A percentile compares a stretch with the other conserved stretches of the same genome.
These are phyloP conservation scores for Oxyscelio sp. DNA, from an alignment of 2,888 invertebrate species.

Conservation along the genomic window DNA sequence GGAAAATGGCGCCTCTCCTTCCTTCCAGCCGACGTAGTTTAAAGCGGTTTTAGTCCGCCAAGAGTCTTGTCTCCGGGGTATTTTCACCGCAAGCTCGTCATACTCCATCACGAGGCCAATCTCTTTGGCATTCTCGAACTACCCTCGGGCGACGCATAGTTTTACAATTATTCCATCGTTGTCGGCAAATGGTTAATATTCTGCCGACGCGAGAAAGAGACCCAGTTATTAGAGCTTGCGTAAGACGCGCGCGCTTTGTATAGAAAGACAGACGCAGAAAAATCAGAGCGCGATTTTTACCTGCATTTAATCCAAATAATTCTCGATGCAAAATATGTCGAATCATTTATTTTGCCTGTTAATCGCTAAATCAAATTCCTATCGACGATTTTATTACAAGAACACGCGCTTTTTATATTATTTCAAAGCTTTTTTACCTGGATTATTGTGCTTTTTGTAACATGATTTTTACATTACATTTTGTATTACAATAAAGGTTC, in stretches of 20 bases:
- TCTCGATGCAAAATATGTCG: slow-evolving; percentile 4
- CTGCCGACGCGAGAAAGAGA: slow-evolving; percentile 51
- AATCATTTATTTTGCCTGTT: slow-evolving; percentile 10
- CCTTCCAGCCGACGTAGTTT: slow-evolving; percentile 65
- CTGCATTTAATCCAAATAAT: slow-evolving; percentile 33
- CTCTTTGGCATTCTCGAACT: slow-evolving; percentile 80
- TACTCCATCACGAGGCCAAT: slow-evolving; percentile 77
- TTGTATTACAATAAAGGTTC: too few relatives aligned
- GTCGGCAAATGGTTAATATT: slow-evolving; percentile 82
- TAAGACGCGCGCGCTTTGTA: slow-evolving; percentile 44
- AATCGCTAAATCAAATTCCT: not conserved
- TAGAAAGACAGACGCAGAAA: slow-evolving; percentile 56
- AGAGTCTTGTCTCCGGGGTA: slow-evolving; percentile 80
- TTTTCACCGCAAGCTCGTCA: slow-evolving; percentile 83
- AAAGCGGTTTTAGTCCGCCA: slow-evolving; percentile 73
- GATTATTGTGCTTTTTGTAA: too few relatives aligned
- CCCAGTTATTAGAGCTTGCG: slow-evolving; percentile 66
- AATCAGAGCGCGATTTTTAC: slow-evolving; percentile 62
- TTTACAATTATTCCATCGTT: slow-evolving; percentile 86
- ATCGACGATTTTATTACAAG: too few relatives aligned
- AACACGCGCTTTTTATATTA: too few relatives aligned
- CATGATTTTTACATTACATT: too few relatives aligned
- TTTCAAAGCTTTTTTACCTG: too few relatives aligned
- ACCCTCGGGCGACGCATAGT: slow-evolving; percentile 84
- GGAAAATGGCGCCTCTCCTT: slow-evolving; percentile 65